These are phyloP conservation scores for Hylomyscus alleni DNA, from an alignment of 2,797 vertebrate genomes.

Conservation along the genomic window DNA sequence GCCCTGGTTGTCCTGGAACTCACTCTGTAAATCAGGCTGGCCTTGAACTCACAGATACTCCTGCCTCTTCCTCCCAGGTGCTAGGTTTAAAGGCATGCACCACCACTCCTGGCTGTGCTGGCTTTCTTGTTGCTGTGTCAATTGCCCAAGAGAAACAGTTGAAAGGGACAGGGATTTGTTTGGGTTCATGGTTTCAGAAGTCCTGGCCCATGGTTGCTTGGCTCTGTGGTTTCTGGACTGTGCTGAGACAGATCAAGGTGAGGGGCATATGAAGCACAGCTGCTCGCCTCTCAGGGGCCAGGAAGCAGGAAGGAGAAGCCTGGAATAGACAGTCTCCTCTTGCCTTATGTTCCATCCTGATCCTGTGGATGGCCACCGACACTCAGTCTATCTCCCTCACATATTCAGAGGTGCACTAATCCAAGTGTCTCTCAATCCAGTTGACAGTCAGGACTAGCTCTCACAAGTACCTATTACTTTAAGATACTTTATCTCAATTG, in stretches of 20 bases:
- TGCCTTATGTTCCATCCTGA: not conserved
- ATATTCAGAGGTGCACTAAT: not conserved
- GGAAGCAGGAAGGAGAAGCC: not conserved
- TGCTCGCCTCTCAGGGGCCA: not conserved
- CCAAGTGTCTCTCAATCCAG: not conserved
- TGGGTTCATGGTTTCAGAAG: not conserved
- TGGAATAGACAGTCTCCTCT: too few species aligned
- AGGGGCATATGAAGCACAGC: not conserved
- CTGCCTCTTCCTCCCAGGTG: not conserved
- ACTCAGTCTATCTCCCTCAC: not conserved
- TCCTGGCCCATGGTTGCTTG: not conserved
- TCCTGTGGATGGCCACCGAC: not conserved
- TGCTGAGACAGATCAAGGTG: not conserved
- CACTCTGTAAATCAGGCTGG: not conserved
- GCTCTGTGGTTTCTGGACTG: not conserved
- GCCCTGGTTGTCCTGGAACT: not conserved
- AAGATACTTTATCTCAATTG: slow-evolving; percentile 10
- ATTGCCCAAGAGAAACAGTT: not conserved
- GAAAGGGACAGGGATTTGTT: not conserved
- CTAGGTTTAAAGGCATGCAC: not conserved
- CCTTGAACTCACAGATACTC: not conserved
- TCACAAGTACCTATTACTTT: not conserved
- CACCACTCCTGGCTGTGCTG: not conserved
- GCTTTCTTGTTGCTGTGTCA: not conserved
- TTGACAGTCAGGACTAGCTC: not conserved